Evolutionary conservation across 2,113 vertebrate species (phyloP), one percentile per base, ranked within the genome.

Genomic region (Chrysochloris asiatica): DNA sequence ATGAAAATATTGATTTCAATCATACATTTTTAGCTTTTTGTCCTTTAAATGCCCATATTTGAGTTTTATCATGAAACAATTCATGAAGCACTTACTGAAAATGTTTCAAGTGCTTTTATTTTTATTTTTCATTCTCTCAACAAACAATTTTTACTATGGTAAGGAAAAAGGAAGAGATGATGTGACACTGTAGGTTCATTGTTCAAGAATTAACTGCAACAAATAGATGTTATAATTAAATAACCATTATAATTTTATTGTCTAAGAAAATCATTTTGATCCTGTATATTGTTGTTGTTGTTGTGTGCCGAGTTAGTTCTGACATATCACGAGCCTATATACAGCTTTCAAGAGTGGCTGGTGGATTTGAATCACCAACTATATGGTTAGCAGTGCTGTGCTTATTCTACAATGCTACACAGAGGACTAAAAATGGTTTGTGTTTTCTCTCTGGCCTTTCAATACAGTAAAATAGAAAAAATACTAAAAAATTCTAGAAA

Each of bases 1-100:
- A 30, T 56, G 8, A 63, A 94, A 75, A 89, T 84, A 86, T 50
- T 36, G 13, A 84, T 79, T 86, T 88, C 73, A 89, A 69, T 33
- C 38, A 4, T 67, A 21, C 26, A 63, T 73, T 84, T 41, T 76
- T 85, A 69, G 52, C 22, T 69, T 5, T 48, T 81, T 83, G 45
- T 16, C 36, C 56, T 71, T 67, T n/a, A 61, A 54, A 33, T 24
- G 67, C 26, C 61, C 90, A 36, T 36, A 54, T 17, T n/a, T 30
- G 43, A 81, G 26, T 86, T 86, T 47, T 77, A 43, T 54, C 79
- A 88, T 87, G 43, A 89, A 56, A 69, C 8, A 33, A n/a, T 33
- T 28, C 3, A 26, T n/a, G 19, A 33, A 11, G n/a, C 45, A 59
- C 86, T 43, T 17, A 28, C 33, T 59, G 0, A 16, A 92, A 84